Conservation (phyloP, 2,113 vertebrate genomes). For the Sus scrofa region DNA sequence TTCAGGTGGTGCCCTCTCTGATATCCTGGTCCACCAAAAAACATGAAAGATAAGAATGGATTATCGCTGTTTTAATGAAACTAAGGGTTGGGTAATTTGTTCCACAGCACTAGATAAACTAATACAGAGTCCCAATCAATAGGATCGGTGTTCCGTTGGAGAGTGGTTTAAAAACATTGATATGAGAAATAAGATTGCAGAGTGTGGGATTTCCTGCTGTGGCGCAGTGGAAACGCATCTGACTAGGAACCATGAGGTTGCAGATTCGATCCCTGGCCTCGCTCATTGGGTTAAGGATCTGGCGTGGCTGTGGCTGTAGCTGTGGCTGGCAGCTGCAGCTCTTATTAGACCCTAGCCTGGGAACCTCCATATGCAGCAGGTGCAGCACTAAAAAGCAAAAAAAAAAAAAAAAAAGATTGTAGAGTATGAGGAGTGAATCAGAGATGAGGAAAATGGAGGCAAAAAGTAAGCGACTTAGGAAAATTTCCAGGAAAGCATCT, state of each 20-base stretch:
- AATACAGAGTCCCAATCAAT: constrained; percentile 3
- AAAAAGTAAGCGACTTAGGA: neutral
- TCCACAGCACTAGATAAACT: neutral
- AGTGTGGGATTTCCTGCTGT: too few relatives aligned
- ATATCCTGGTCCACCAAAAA: neutral
- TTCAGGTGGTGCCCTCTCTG: neutral
- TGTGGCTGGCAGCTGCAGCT: too few relatives aligned
- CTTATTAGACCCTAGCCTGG: too few relatives aligned
- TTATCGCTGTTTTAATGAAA: constrained; percentile 42
- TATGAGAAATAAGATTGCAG: neutral
- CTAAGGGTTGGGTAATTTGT: constrained; percentile 23
- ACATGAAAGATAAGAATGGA: neutral
- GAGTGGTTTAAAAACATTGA: neutral
- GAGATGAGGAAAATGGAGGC: neutral
- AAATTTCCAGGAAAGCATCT: neutral
- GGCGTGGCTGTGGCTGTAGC: too few relatives aligned
- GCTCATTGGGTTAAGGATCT: too few relatives aligned
- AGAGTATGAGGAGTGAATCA: neutral
- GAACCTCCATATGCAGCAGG: too few relatives aligned
- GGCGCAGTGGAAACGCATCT: too few relatives aligned
- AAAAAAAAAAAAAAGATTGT: neutral
- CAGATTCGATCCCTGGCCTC: too few relatives aligned
- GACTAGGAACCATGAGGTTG: too few relatives aligned
- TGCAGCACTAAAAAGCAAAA: too few relatives aligned
- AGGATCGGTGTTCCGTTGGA: neutral